Evolutionary conservation across 2,113 vertebrate genomes (phyloP), one percentile per base, ranked within the genome.

Genomic region (Sinocyclocheilus rhinocerous): DNA sequence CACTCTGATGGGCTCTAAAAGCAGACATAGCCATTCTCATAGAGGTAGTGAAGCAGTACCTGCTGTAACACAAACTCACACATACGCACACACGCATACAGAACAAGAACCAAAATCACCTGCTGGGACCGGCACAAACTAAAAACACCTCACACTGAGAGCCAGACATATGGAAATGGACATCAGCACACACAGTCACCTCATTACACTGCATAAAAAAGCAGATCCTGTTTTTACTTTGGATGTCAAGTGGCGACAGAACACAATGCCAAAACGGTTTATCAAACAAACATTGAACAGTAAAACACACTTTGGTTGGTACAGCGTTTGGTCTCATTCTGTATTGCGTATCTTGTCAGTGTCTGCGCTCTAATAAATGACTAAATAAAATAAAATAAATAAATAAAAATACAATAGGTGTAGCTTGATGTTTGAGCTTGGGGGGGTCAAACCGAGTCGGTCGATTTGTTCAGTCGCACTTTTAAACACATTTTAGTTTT

Each of bases 1-100:
- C 80, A 84, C 75, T 73, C 69, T 84, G 81, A 88, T 83, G 84
- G 78, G 63, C 84, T 57, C 57, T 84, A 86, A 88, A 88, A 84
- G 39, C 84, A 73, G 80, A 16, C 76, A 73, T 65, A 52, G 16
- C 29, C 70, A 73, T 75, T 85, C 75, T 77, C 48, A 67, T 26
- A 73, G 24, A 52, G 36, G 45, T 72, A n/a, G 22, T 59, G 85
- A 13, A 52, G 33, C 29, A 39, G 6, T 36, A 1, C n/a, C 22
- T 39, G 26, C 81, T 36, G 73, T 79, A 36, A 36, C 77, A 81
- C 52, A 50, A 59, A 61, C 81, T 13, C 67, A 80, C 33, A 48
- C 2, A 45, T 7, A 39, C 6, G 5, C 39, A 39, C 39, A 48
- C 11, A 48, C 45, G 3, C 45, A 48, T 24, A 70, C 42, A 83